Base-by-base conservation (phyloP, 2,797 vertebrate species). In the Leptatherina wallacei region DNA sequence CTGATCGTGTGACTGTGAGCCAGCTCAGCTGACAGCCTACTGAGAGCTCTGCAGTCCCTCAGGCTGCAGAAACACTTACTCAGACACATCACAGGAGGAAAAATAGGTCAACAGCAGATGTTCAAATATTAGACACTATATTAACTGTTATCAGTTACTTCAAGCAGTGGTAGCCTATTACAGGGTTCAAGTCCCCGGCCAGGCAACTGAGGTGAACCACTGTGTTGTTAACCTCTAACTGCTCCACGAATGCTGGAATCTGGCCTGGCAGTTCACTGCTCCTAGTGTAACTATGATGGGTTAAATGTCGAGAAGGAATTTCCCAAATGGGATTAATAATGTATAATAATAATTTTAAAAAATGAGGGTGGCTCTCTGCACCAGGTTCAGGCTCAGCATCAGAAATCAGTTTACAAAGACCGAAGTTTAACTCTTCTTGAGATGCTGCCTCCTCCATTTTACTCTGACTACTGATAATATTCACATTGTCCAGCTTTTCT, bases 11-110 rank as follows among this genome's bases (percentile, higher is more conserved):
- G 61, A 65, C 61, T 40, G 18, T 27, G 14, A 7, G 10, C 6
- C n/a, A 36, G 42, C 40, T 75, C 80, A 72, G 71, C 71, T 75
- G 68, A 78, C 44, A 40, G 44, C 61, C 35, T 32, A 14, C 33
- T 13, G 55, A 42, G 3, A 51, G 3, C 12, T 11, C 35, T 57
- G 33, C 40, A 29, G 24, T 12, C 33, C 55, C 60, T 56, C 4
- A 0, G 63, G 52, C 70, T 20, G 56, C 40, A 64, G 6, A 32
- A 11, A 30, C n/a, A 24, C 61, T 35, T 12, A 8, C 55, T n/a
- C 40, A 57, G 27, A 59, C 20, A 33, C 61, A 67, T n/a, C 13
- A 0, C 30, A 29, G 12, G 13, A 16, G 2, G 0, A 16, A 27
- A 16, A 16, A 29, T 30, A 55, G 29, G 27, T 24, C 12, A 54